A percentile compares a stretch with the other conserved stretches of the same genome.
These are phyloP conservation scores for Epinephelus malabaricus DNA, from an alignment of 2,797 vertebrate genomes.

Conservation along the genomic window DNA sequence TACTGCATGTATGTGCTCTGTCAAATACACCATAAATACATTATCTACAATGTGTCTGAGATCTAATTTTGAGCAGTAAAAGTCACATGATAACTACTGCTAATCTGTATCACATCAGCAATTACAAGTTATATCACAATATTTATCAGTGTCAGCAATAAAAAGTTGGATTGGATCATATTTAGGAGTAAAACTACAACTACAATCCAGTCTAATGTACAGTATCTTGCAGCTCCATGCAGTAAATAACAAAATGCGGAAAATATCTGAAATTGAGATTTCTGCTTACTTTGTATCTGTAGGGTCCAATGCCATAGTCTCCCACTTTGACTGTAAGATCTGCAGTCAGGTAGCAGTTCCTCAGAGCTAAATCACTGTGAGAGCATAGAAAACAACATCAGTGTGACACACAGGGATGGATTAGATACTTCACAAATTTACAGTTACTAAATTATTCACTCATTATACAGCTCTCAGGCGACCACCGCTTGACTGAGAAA, in stretches of 20 bases:
- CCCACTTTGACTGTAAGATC: slow-evolving; percentile 98
- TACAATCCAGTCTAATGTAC: too few relatives aligned
- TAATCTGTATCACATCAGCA: too few relatives aligned
- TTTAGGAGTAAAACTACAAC: too few relatives aligned
- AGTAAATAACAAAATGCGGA: background rate
- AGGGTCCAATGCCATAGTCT: slow-evolving; percentile 95
- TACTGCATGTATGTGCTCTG: rapidly evolving
- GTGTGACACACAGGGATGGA: background rate
- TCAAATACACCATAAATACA: too few relatives aligned
- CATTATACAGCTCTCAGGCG: background rate
- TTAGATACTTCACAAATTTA: slow-evolving; percentile 13
- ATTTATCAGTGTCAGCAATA: too few relatives aligned
- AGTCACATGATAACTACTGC: too few relatives aligned
- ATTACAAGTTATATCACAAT: too few relatives aligned
- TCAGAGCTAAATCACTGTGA: slow-evolving; percentile 93
- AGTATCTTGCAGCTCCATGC: background rate
- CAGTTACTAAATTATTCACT: slow-evolving; percentile 6
- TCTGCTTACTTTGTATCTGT: slow-evolving; percentile 92
- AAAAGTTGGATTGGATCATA: too few relatives aligned
- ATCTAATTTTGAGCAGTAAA: too few relatives aligned
- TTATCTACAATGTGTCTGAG: too few relatives aligned
- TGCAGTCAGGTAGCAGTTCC: slow-evolving; percentile 96
- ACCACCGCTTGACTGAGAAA: background rate
- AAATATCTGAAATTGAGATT: slow-evolving; percentile 4
- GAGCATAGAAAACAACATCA: slow-evolving; percentile 39